Base-by-base conservation (phyloP, 2,888 invertebrate genomes). In the Drosophila fungiperda region DNA sequence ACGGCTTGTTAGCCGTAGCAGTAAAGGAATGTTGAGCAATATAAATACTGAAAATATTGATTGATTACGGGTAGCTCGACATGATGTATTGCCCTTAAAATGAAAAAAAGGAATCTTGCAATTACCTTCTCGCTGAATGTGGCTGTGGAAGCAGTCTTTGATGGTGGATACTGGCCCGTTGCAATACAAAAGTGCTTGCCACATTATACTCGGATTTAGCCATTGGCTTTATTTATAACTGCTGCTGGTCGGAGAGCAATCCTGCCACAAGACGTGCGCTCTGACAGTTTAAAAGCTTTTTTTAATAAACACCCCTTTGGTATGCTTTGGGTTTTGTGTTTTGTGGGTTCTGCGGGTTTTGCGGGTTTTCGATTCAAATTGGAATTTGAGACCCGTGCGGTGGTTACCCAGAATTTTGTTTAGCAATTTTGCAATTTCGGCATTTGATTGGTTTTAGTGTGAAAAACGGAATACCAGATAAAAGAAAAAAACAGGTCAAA, bases 271-370 rank as follows among this genome's bases (percentile, higher is more conserved):
- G 61, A 61, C 54, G 69, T 78, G 72, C 72, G 70, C 72, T 71
- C 67, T 87, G 87, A 87, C 87, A 87, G 87, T 90, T 87, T 90
- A 90, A 87, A 90, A 87, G 87, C 89, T 86, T 87, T 90, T 86
- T 87, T 90, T 83, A 83, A 87, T 88, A 89, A 70, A 82, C 82
- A 72, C 76, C 72, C 76, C 55, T 48, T 65, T 52, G 62, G 71
- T 57, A 54, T 57, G 64, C 58, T 57, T 38, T 49, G n/a, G 17
- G 58, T 62, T 40, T 66, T 67, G 60, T 23, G 49, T 52, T 35
- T 42, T 45, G 63, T 42, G 52, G n/a, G 38, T 35, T 33, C 35
- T 36, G 36, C 36, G 36, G 23, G 15, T 0, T 45, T 8, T 23
- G 45, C 23, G 23, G 45, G 45, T 23, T 8, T 45, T n/a, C 54